Conservation (phyloP, 2,888 invertebrate genomes). For the Drosophila mimica region DNA sequence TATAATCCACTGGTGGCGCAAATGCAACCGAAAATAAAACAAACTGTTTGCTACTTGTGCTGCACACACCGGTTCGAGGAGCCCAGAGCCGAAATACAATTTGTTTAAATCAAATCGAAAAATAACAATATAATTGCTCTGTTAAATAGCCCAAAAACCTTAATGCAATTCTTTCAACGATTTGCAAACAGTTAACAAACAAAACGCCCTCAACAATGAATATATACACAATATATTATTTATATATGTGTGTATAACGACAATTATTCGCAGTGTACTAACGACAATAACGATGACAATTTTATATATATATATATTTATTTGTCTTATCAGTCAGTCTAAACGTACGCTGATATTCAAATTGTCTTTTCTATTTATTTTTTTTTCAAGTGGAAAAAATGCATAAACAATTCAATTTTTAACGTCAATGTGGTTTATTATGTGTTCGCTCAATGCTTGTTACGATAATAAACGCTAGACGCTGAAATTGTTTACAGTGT, state of each 20-base stretch:
- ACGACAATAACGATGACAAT: slow-evolving; percentile 58
- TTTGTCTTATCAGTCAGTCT: slow-evolving; percentile 54
- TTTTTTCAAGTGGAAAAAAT: slow-evolving; percentile 30
- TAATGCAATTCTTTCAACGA: slow-evolving; percentile 85
- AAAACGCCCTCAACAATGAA: slow-evolving; percentile 78
- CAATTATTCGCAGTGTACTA: slow-evolving; percentile 58
- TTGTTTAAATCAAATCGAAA: slow-evolving; percentile 30
- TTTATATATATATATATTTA: slow-evolving; percentile 12
- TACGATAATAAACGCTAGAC: slow-evolving; percentile 83
- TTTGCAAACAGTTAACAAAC: slow-evolving; percentile 85
- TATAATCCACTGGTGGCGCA: slow-evolving; percentile 53
- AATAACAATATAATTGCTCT: slow-evolving; percentile 30
- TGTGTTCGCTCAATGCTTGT: slow-evolving; percentile 79
- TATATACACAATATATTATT: slow-evolving; percentile 28
- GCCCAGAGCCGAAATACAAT: slow-evolving; percentile 52
- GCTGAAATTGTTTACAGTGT: slow-evolving; percentile 52
- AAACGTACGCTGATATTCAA: slow-evolving; percentile 58
- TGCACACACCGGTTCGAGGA: slow-evolving; percentile 83
- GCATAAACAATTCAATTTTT: slow-evolving; percentile 36
- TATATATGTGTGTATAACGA: slow-evolving; percentile 32
- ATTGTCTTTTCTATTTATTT: slow-evolving; percentile 38
- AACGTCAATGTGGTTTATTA: slow-evolving; percentile 80
- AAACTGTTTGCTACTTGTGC: slow-evolving; percentile 84
- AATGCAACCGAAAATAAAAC: slow-evolving; percentile 82
- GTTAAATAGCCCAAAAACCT: slow-evolving; percentile 72